These are phyloP conservation scores for Hyalella azteca DNA, from an alignment of 2,888 invertebrate species.

Conservation along the genomic window DNA sequence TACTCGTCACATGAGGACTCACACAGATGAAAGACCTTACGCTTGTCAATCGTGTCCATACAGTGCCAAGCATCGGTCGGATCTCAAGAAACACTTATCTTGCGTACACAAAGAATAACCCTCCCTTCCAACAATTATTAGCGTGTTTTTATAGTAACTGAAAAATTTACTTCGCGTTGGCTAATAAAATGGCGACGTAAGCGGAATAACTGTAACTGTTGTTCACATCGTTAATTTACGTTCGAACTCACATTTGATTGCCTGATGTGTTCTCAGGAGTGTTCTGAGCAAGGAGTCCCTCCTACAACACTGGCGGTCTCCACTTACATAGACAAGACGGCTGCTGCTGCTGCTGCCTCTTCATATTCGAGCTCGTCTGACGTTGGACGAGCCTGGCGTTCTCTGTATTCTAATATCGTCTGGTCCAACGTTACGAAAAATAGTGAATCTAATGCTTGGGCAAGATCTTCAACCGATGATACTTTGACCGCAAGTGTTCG, in stretches of 20 bases:
- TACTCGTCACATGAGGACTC: constrained; percentile 49
- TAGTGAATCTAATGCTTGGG: background rate
- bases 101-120: background rate
- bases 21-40: constrained; percentile 57
- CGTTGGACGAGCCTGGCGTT: background rate
- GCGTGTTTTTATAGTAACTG: no score
- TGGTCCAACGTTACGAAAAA: background rate
- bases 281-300: background rate
- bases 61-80: constrained; percentile 40
- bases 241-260: background rate
- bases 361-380: background rate
- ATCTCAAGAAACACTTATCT: constrained; percentile 3
- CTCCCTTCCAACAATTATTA: background rate
- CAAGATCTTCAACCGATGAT: background rate
- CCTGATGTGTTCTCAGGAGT: constrained; percentile 33
- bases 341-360: no score
- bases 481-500: background rate
- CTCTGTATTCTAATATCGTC: background rate
- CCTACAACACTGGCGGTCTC: background rate
- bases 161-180: no score
- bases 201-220: no score
- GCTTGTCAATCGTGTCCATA: constrained; percentile 50
- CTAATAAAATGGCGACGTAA: no score
- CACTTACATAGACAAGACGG: background rate
- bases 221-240: no score